Percentiles rank a stretch among this genome's conserved stretches.
phyloP scores from a whole-genome alignment of 1,140 invertebrate species.

The Eumaeus atala region DNA sequence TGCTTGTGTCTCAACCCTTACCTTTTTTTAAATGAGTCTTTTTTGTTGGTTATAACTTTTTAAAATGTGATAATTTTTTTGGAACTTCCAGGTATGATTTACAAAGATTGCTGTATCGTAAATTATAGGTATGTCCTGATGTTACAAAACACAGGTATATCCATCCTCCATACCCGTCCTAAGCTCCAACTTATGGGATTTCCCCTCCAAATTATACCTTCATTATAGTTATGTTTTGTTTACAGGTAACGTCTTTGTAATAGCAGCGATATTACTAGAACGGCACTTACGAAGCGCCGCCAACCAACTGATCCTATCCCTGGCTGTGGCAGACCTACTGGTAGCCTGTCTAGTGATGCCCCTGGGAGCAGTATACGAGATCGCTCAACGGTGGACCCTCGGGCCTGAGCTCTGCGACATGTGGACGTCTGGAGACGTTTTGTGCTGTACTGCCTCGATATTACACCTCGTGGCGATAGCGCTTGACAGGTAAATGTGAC shows the following conservation, averaged over 20 bases:
- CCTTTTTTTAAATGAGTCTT: no score
- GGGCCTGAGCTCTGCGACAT: constrained; percentile 92
- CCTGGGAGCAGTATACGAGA: constrained; percentile 84
- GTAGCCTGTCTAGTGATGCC: constrained; percentile 92
- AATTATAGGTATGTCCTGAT: no score
- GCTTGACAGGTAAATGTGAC: constrained; percentile 83
- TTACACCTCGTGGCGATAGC: constrained; percentile 96
- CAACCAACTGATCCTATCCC: constrained; percentile 89
- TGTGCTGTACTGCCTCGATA: constrained; percentile 95
- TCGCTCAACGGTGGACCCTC: constrained; percentile 83
- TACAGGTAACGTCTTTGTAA: constrained; percentile 94
- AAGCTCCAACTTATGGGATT: no score
- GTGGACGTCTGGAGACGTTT: constrained; percentile 94
- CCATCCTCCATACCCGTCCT: no score
- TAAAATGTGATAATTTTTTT: no score
- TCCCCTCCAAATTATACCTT: no score
- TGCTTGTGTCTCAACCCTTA: no score
- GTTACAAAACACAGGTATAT: no score
- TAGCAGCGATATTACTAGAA: constrained; percentile 93
- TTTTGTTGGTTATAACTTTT: no score
- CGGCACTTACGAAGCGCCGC: constrained; percentile 90
- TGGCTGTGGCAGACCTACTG: constrained; percentile 90
- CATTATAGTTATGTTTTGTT: constrained; percentile 27
- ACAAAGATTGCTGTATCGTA: no score
- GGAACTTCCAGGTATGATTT: no score